Base-by-base conservation (phyloP, 2,888 invertebrate genomes). In the Drosophila formosana region DNA sequence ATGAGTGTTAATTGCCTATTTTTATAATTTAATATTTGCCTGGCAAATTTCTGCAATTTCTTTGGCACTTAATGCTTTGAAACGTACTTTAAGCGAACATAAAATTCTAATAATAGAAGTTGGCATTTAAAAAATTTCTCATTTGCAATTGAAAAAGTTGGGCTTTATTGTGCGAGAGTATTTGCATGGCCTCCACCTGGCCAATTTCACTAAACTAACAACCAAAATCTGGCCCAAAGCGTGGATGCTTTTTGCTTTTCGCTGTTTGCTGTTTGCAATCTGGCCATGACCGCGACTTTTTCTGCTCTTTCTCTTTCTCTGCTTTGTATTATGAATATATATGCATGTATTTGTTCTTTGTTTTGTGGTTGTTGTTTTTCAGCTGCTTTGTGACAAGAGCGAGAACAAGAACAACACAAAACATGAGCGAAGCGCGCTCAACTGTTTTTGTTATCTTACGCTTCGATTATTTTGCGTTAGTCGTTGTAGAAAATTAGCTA, bases 401-500 rank as follows among this genome's bases (percentile, higher is more conserved):
- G 39, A 23, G 39, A 41, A 13, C 11, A 26, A 49, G 5, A 3
- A 9, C 4, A 34, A 34, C 11, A 34, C 30, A 30, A 28, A 55
- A 56, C 23, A 30, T 25, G 9, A 46, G 57, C 34, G 28, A 18
- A n/a, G 30, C 46, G 32, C 58, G 46, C 53, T 68, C 66, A 67
- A 76, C 75, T 79, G 75, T 69, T 66, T 71, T 66, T 70, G 77
- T 69, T 80, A 78, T 80, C 85, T 78, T 84, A 72, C 82, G 75
- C 87, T 84, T 87, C 82, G 83, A 80, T 84, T 87, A 72, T 78
- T 84, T 82, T 77, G 77, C 70, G 72, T 64, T 72, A 73, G 77
- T 82, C 78, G 78, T 78, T 76, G 78, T 72, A 72, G 71, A 79
- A 85, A 87, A 87, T 85, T 87, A 86, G 78, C 88, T 86, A 88